A percentile compares a stretch with the other conserved stretches of the same genome.
Evolutionary conservation across 2,113 vertebrate species (phyloP).

Genomic region (Neodon shergylaensis): DNA sequence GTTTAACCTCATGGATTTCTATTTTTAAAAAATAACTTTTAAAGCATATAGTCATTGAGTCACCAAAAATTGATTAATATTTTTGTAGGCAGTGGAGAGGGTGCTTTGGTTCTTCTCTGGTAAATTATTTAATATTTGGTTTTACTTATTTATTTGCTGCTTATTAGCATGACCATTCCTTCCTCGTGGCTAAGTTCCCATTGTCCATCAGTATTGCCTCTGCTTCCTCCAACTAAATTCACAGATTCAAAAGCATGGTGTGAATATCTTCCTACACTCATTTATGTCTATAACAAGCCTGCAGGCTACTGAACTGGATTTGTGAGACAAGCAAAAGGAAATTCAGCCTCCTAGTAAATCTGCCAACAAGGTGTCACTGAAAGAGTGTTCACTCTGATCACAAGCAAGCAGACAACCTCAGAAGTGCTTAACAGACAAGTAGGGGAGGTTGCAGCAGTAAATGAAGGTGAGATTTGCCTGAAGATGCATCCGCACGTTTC

Average conservation of each 20-base stretch:
- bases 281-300: constrained; percentile 52
- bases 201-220: constrained; percentile 60
- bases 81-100: too few species aligned
- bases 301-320: constrained; percentile 55
- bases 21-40: constrained; percentile 41
- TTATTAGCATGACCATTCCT: not conserved
- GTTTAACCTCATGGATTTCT: constrained; percentile 47
- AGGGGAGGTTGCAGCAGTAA: not conserved
- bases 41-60: not conserved
- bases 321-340: constrained; percentile 47
- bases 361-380: not conserved
- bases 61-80: constrained; percentile 24
- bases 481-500: constrained; percentile 36
- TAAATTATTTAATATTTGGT: constrained; percentile 67
- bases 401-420: not conserved
- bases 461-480: not conserved
- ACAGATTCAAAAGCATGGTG: constrained; percentile 49
- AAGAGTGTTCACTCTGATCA: not conserved
- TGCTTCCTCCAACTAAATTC: constrained; percentile 66
- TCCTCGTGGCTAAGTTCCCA: constrained; percentile 22
- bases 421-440: constrained; percentile 39
- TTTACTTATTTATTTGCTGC: constrained; percentile 52
- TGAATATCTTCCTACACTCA: constrained; percentile 28
- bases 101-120: not conserved
- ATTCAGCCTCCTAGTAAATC: constrained; percentile 7